phyloP scores from a whole-genome alignment of 2,888 invertebrate species.

The Nowickia ferox region DNA sequence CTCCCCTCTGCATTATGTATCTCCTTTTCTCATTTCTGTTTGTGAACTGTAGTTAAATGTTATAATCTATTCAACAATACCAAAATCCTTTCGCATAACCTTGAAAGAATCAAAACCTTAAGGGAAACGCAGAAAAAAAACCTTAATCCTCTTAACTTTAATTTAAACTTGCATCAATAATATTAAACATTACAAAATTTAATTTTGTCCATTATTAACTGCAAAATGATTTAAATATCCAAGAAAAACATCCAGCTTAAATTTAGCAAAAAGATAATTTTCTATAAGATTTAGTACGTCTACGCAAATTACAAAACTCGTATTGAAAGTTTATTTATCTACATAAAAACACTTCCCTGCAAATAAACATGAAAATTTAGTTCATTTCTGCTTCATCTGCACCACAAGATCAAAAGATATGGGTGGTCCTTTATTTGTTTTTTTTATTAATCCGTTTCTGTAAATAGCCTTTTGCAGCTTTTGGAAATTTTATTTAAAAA shows the following conservation, averaged over 20 bases:
- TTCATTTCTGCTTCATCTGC: slow-evolving; percentile 31
- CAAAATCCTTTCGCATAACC: background rate
- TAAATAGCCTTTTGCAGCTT: slow-evolving; percentile 62
- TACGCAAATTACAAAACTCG: background rate
- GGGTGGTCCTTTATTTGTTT: slow-evolving; percentile 64
- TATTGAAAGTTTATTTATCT: slow-evolving; percentile 10
- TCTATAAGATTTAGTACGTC: background rate
- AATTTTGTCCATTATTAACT: background rate
- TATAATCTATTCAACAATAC: background rate
- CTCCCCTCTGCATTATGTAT: too few species aligned
- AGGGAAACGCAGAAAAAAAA: background rate
- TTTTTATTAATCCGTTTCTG: background rate
- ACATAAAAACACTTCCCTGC: slow-evolving; percentile 15
- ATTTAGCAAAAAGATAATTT: background rate
- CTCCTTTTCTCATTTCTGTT: background rate
- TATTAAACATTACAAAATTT: background rate
- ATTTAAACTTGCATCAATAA: background rate
- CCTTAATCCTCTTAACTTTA: slow-evolving; percentile 7
- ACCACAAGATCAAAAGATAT: slow-evolving; percentile 4
- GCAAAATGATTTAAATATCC: slow-evolving; percentile 25
- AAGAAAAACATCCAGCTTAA: background rate
- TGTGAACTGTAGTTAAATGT: background rate
- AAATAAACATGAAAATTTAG: slow-evolving; percentile 43
- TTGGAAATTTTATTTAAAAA: slow-evolving; percentile 10
- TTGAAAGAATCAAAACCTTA: background rate